Conservation (phyloP, 2,888 invertebrate species). For the Camponotus fellah region DNA sequence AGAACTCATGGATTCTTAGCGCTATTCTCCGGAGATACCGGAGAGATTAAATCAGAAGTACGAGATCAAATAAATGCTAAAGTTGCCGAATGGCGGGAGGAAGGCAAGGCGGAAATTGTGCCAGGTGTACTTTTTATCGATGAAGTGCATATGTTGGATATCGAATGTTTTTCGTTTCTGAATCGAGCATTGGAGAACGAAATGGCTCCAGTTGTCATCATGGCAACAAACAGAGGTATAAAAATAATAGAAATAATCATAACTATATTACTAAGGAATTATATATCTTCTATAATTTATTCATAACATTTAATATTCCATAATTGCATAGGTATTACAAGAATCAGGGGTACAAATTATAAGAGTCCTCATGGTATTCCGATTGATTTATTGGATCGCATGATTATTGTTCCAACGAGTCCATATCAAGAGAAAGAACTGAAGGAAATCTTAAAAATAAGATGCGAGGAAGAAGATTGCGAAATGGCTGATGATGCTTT, state of each 20-base stretch:
- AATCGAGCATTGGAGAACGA: conserved; percentile 99
- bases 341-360: conserved; percentile 97
- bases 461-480: conserved; percentile 99
- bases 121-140: conserved; percentile 99
- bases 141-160: conserved; percentile 99
- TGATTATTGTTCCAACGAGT: conserved; percentile 97
- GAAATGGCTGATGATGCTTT: conserved; percentile 97
- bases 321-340: conserved; percentile 90
- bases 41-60: conserved; percentile 99
- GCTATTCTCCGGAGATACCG: conserved; percentile 99
- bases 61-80: conserved; percentile 99
- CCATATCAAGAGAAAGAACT: conserved; percentile 96
- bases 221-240: conserved; percentile 97
- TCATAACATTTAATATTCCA: not conserved
- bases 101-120: conserved; percentile 99
- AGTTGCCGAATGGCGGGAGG: conserved; percentile 99
- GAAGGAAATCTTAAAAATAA: conserved; percentile 96
- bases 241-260: not conserved
- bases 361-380: conserved; percentile 99
- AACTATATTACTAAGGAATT: not conserved
- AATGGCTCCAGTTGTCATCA: conserved; percentile 98
- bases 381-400: conserved; percentile 97
- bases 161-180: conserved; percentile 99
- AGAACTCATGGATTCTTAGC: conserved; percentile 99
- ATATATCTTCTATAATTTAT: no score